Percentiles rank a stretch among this genome's conserved stretches.
These are phyloP conservation scores for Camarhynchus parvulus DNA, from an alignment of 2,113 vertebrate genomes.

Conservation along the genomic window DNA sequence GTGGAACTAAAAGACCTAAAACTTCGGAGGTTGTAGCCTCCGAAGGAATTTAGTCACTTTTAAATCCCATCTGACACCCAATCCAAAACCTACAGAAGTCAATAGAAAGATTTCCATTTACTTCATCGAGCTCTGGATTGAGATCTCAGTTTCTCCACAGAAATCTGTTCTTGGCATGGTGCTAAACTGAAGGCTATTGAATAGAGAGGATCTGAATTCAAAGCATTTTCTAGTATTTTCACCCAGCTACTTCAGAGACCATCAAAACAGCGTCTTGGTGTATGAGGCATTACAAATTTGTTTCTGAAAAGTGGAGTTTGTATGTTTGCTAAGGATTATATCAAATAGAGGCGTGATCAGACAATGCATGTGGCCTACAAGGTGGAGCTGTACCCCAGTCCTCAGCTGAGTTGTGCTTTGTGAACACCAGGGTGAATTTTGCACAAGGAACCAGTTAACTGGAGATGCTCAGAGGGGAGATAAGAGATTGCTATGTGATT, in stretches of 20 bases:
- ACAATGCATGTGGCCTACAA: accelerated
- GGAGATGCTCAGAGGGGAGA: neutral
- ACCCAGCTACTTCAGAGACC: neutral
- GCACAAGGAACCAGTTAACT: neutral
- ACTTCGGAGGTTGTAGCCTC: neutral
- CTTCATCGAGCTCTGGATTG: neutral
- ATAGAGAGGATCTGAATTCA: neutral
- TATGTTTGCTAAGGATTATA: neutral
- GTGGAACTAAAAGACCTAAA: neutral
- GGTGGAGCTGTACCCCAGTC: neutral
- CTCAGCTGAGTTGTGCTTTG: neutral
- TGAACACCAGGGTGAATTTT: neutral
- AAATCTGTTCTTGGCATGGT: neutral
- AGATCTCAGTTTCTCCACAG: neutral
- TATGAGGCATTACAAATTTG: neutral
- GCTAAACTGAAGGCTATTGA: neutral
- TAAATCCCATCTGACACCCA: neutral
- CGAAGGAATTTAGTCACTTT: neutral
- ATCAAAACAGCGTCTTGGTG: neutral
- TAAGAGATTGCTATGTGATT: neutral
- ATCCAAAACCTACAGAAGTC: neutral
- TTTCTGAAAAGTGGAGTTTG: neutral
- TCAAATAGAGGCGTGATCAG: neutral
- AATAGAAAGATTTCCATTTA: neutral
- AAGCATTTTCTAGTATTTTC: neutral